Base-by-base conservation (phyloP, 2,888 invertebrate genomes). In the Drosophila eohydei region DNA sequence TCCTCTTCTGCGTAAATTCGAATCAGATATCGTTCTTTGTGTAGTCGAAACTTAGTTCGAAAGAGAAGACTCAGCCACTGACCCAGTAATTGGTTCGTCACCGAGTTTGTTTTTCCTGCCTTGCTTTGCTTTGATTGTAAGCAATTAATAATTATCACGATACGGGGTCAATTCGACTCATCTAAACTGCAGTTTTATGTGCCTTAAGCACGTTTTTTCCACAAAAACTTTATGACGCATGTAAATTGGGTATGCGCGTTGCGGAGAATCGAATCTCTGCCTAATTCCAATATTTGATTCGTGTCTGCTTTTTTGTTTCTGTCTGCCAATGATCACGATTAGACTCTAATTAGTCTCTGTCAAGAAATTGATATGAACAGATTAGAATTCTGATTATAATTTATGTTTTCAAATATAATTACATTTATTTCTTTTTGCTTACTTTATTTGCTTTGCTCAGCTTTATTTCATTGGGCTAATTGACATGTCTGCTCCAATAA, bases 171-270 rank as follows among this genome's bases (percentile, higher is more conserved):
- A 40, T 54, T 54, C 48, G 52, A 43, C 30, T 48, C 55, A 74
- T 62, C 51, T 26, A 8, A n/a, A 32, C 3, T 68, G 43, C 43
- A 71, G 11, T 64, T 61, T 59, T 68, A 36, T 68, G 65, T 54
- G 71, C 64, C 46, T 46, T 34, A 70, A 54, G 80, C 82, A 84
- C 87, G 87, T 83, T 48, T 30, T 74, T 44, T 32, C 52, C 36
- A 9, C 36, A 21, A 8, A 32, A 21, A 50, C 14, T 66, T 71
- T 77, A 77, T 75, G 61, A 54, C n/a, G 61, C 62, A 69, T 64
- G 43, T 30, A 77, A 81, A 61, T 72, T 70, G 51, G 50, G 61
- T 59, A 40, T 62, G 38, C 34, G 44, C 21, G 21, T 21, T 21
- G 21, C 43, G 66, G 48, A 21, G 62, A 78, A 83, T 78, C 84